These are phyloP conservation scores for Gryllus bimaculatus DNA, from an alignment of 1,140 invertebrate genomes.

Conservation along the genomic window DNA sequence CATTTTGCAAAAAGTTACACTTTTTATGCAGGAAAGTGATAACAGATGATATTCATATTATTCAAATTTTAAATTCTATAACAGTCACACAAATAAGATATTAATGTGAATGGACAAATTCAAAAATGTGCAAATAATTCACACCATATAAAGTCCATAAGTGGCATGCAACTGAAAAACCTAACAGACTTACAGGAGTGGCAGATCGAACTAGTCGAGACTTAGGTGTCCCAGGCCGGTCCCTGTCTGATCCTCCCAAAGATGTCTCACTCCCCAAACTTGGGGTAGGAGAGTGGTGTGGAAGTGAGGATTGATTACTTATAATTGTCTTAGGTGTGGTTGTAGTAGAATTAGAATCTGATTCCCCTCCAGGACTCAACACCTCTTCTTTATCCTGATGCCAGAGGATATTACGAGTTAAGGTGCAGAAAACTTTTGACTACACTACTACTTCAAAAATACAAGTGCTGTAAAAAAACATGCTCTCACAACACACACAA, in stretches of 20 bases:
- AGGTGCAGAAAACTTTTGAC: not conserved
- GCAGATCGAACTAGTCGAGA: constrained; percentile 34
- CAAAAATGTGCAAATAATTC: too few relatives aligned
- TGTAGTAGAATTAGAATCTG: constrained; percentile 62
- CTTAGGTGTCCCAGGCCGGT: constrained; percentile 38
- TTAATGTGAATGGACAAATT: too few relatives aligned
- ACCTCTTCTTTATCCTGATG: constrained; percentile 52
- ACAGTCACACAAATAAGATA: too few relatives aligned
- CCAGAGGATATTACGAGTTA: not conserved
- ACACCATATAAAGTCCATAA: too few relatives aligned
- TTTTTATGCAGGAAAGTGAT: too few relatives aligned
- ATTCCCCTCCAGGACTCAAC: constrained; percentile 56
- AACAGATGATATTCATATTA: too few relatives aligned
- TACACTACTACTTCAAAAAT: not conserved
- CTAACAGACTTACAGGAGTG: constrained; percentile 33
- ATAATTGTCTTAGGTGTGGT: constrained; percentile 54
- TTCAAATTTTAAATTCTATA: too few relatives aligned
- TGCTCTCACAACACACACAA: constrained; percentile 8
- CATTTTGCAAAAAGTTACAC: too few relatives aligned
- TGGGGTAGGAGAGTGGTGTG: constrained; percentile 25
- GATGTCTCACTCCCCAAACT: constrained; percentile 27
- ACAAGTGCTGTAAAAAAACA: not conserved
- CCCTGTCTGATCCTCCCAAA: constrained; percentile 33
- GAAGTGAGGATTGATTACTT: constrained; percentile 35
- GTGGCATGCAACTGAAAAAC: not conserved